Evolutionary conservation across 30 jellyfish, hydroid and myxozoan genomes (phyloP).

Genomic region (Sanderia malayensis): DNA sequence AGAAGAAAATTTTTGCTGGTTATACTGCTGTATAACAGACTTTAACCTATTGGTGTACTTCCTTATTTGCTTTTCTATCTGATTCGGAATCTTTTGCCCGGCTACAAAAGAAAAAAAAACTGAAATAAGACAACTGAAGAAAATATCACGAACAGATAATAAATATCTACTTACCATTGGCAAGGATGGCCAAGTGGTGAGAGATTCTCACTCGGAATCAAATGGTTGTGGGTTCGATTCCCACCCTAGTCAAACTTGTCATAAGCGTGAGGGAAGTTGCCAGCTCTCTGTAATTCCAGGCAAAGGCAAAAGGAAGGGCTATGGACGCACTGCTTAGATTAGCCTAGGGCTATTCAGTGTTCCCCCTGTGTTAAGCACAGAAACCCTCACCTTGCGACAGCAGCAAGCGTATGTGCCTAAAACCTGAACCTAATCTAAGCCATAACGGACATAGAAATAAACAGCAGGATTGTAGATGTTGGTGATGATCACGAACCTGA

Average conservation of each 20-base stretch:
- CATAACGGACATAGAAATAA: background rate
- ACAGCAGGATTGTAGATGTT: background rate
- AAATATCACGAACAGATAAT: background rate
- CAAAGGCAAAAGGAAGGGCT: no score
- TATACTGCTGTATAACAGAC: constrained; percentile 1
- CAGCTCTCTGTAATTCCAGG: no score
- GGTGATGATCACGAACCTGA: constrained; percentile 3
- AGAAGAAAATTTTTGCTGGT: constrained; percentile 1
- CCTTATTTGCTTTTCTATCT: constrained; percentile 30
- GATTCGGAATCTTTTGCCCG: constrained; percentile 28
- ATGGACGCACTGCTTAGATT: no score
- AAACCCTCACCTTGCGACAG: no score
- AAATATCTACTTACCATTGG: background rate
- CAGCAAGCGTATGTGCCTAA: no score
- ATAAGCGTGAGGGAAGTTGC: no score
- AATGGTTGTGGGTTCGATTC: no score
- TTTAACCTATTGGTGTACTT: constrained; percentile 4
- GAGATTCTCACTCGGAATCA: no score
- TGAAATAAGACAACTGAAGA: background rate
- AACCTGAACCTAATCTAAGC: no score
- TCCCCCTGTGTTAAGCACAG: background rate
- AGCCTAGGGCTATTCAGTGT: background rate
- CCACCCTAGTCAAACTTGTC: no score
- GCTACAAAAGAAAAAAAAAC: constrained; percentile 6
- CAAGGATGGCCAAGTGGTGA: no score